Conservation (phyloP, 35 echinoderm and acorn worm species). For the Apostichopus japonicus region DNA sequence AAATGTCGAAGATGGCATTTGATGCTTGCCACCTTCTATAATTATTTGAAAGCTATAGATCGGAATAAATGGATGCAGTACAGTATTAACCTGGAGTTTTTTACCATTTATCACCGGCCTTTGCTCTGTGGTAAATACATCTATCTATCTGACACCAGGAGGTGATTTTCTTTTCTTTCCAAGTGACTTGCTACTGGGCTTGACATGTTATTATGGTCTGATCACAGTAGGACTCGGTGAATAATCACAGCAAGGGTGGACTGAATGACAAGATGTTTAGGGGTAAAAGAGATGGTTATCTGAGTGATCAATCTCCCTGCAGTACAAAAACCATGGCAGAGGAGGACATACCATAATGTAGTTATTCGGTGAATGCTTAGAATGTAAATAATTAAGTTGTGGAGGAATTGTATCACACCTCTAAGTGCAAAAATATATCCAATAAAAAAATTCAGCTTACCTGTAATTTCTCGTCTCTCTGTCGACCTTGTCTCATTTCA, state of each 20-base stretch:
- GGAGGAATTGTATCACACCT: neutral
- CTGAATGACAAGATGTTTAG: constrained; percentile 8
- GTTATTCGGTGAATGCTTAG: neutral
- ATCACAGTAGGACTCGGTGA: neutral
- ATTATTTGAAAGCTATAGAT: no score
- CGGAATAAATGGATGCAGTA: no score
- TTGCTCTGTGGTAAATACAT: no score
- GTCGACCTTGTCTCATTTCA: no score
- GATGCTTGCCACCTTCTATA: no score
- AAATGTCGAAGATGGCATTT: no score
- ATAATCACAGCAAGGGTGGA: neutral
- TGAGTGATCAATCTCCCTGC: neutral
- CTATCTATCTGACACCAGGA: neutral
- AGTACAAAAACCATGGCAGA: neutral
- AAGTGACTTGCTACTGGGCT: neutral
- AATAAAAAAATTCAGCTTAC: neutral
- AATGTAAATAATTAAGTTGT: neutral
- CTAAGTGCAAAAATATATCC: neutral
- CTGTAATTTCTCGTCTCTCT: no score
- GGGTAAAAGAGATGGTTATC: neutral
- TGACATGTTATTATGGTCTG: constrained; percentile 11
- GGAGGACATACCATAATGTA: neutral
- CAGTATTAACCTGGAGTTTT: no score
- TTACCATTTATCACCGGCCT: no score
- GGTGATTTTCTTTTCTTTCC: neutral